phyloP scores from a whole-genome alignment of 1,140 invertebrate species.

The Heliconius melpomene region DNA sequence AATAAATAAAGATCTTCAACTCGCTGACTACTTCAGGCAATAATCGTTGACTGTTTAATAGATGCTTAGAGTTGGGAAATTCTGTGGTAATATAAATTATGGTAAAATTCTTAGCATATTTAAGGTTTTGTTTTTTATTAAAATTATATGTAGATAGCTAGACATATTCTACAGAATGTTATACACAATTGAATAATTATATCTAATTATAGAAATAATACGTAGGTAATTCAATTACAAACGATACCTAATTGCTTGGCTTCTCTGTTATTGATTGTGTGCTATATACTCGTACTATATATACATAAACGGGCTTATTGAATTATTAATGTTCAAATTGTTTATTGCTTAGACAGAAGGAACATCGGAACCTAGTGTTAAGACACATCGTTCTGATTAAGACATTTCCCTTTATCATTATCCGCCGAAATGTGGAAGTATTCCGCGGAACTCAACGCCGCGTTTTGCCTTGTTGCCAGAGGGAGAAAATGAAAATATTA shows the following conservation, averaged over 20 bases:
- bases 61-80: neutral
- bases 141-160: neutral
- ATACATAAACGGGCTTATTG: neutral
- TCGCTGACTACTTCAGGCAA: conserved; percentile 15
- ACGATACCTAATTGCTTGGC: neutral
- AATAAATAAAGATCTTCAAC: conserved; percentile 24
- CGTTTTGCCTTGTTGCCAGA: too few relatives aligned
- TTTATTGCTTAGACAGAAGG: neutral
- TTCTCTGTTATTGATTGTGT: neutral
- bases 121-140: neutral
- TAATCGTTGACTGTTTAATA: conserved; percentile 19
- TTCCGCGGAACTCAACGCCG: too few relatives aligned
- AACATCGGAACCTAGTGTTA: too few relatives aligned
- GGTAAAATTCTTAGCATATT: neutral
- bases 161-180: neutral
- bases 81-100: neutral
- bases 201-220: neutral
- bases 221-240: neutral
- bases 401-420: too few relatives aligned
- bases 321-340: neutral
- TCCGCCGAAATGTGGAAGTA: too few relatives aligned
- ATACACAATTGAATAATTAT: neutral
- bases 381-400: too few relatives aligned
- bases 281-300: neutral
- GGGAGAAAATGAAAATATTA: too few relatives aligned